Conservation (phyloP, 2,888 invertebrate species). For the Pachydiplax longipennis region DNA sequence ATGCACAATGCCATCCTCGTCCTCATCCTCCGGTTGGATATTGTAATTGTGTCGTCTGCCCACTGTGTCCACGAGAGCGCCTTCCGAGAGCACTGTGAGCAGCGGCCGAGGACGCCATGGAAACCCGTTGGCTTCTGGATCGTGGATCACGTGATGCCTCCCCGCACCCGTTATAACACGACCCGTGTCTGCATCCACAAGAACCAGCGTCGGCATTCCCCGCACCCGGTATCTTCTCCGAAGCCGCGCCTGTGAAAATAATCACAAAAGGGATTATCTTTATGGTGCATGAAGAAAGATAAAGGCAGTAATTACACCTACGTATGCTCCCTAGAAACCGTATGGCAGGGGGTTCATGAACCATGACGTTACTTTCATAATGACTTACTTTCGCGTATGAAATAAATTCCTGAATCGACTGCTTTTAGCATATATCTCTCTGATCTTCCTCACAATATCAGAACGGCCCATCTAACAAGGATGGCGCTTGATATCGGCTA, state of each 20-base stretch:
- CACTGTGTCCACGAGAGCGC: constrained; percentile 53
- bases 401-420: no score
- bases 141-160: constrained; percentile 72
- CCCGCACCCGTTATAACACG: constrained; percentile 70
- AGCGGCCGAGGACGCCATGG: constrained; percentile 81
- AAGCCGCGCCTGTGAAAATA: constrained; percentile 71
- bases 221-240: constrained; percentile 80
- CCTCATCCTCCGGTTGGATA: constrained; percentile 62
- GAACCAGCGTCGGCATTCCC: constrained; percentile 77
- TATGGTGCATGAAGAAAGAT: not conserved
- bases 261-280: not conserved
- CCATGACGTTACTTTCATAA: no score
- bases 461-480: no score
- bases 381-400: no score
- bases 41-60: constrained; percentile 59
- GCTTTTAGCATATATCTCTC: no score
- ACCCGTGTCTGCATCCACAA: constrained; percentile 71
- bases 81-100: constrained; percentile 61
- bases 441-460: no score
- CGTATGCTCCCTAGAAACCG: no score
- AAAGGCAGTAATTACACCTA: no score
- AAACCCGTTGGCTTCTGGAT: constrained; percentile 71
- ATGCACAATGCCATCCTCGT: constrained; percentile 70
- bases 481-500: no score
- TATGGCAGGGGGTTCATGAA: no score